Evolutionary conservation across 2,797 vertebrate species (phyloP).

Genomic region (Cirrhinus mrigala): DNA sequence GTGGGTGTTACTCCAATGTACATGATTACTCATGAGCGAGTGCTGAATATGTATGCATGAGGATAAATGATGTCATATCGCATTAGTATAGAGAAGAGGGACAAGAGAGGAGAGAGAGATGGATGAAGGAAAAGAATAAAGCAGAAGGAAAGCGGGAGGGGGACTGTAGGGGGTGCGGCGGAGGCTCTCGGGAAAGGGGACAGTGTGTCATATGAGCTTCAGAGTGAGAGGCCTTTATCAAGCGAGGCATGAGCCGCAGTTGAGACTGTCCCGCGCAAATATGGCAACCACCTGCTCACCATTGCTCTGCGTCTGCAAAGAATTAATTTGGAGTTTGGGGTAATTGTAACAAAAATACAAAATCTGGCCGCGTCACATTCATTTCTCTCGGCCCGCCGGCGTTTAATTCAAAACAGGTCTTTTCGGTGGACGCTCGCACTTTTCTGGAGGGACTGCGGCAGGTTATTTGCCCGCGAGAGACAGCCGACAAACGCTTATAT

Average conservation of each 20-base stretch:
- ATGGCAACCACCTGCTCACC: constrained; percentile 72
- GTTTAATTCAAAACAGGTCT: constrained; percentile 78
- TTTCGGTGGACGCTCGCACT: constrained; percentile 45
- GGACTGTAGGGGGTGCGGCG: constrained; percentile 26
- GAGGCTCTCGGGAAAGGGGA: constrained; percentile 62
- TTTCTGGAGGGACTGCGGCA: constrained; percentile 61
- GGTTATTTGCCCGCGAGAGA: constrained; percentile 70
- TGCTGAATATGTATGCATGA: constrained; percentile 63
- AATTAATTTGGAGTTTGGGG: constrained; percentile 81
- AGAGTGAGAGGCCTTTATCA: constrained; percentile 80
- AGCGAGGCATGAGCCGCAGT: constrained; percentile 79
- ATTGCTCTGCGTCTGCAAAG: constrained; percentile 68
- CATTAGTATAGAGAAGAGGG: constrained; percentile 51
- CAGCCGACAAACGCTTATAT: constrained; percentile 62
- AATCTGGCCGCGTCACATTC: constrained; percentile 80
- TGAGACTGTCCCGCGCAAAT: constrained; percentile 81
- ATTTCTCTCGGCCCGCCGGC: constrained; percentile 74
- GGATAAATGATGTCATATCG: constrained; percentile 62
- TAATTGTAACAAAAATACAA: constrained; percentile 83
- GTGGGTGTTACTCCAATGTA: constrained; percentile 58
- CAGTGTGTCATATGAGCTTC: constrained; percentile 80
- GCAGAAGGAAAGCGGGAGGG: constrained; percentile 22
- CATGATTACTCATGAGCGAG: constrained; percentile 52
- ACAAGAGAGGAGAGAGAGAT: constrained; percentile 39
- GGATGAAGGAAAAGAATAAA: constrained; percentile 43